Evolutionary conservation across 2,888 invertebrate species (phyloP).

Genomic region (Cyaniris semiargus): DNA sequence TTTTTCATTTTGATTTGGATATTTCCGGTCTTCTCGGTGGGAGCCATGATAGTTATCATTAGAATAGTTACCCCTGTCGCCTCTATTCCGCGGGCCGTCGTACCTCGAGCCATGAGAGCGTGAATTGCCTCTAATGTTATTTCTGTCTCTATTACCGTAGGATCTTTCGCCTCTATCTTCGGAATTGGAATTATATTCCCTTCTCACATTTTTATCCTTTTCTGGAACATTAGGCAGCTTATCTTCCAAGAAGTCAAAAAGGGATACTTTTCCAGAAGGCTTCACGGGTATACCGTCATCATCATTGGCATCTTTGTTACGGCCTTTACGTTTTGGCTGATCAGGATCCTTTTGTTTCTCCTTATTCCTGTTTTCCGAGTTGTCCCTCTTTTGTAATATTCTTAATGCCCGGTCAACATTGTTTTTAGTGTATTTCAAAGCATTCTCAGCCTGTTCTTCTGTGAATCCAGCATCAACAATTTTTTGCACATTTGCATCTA

Average conservation of each 20-base stretch:
- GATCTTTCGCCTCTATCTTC: conserved; percentile 63
- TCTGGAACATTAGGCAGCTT: conserved; percentile 84
- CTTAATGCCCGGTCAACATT: conserved; percentile 87
- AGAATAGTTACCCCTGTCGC: conserved; percentile 64
- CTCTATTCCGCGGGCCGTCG: conserved; percentile 57
- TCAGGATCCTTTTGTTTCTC: conserved; percentile 70
- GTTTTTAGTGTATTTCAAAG: conserved; percentile 85
- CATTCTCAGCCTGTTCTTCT: conserved; percentile 87
- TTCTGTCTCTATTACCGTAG: conserved; percentile 61
- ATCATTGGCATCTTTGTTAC: conserved; percentile 73
- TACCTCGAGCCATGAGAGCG: conserved; percentile 62
- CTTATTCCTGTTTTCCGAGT: conserved; percentile 69
- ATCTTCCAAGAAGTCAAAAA: conserved; percentile 91
- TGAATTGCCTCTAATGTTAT: conserved; percentile 58
- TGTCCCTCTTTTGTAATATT: conserved; percentile 82
- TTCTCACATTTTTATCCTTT: conserved; percentile 62
- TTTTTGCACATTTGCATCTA: conserved; percentile 88
- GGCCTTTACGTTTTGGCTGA: conserved; percentile 68
- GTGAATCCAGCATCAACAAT: conserved; percentile 90
- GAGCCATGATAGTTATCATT: conserved; percentile 61
- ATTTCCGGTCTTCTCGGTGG: conserved; percentile 66
- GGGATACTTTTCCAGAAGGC: conserved; percentile 88
- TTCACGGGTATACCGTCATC: conserved; percentile 83
- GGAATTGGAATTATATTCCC: conserved; percentile 50
- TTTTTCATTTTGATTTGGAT: conserved; percentile 74